Base-by-base conservation (phyloP, 2,797 vertebrate genomes). In the Luscinia luscinia region DNA sequence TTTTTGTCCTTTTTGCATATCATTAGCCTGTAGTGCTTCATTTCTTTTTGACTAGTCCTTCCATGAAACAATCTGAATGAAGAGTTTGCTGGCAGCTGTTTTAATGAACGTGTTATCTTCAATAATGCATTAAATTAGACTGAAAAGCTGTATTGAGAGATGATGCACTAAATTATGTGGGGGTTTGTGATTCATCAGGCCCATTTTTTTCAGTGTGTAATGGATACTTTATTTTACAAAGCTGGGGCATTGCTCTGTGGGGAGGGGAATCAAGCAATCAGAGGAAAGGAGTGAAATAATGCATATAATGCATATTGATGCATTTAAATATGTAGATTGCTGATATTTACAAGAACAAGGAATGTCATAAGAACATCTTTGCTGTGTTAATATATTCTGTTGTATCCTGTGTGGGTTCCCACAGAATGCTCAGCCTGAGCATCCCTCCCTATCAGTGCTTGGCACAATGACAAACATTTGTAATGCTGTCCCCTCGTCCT, bases 1-100 rank as follows among this genome's bases (percentile, higher is more conserved):
- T 91, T 96, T 97, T 96, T 95, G 90, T 97, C 83, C 94, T 87
- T 96, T 97, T 91, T 95, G 92, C 84, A 97, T 95, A 83, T 89
- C 63, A 93, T 96, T 96, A 95, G 87, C 88, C 84, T 89, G 59
- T 79, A 41, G 54, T 49, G 66, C 45, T 96, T 89, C 40, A 83
- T 90, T 96, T 96, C 57, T 84, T 77, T 97, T 97, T 95, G 74
- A 95, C 67, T 96, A 85, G 36, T 80, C 73, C 93, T 93, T 94
- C 82, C 38, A 66, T 69, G 67, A 94, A 97, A 96, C 95, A 86
- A 84, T 95, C 86, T 72, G 95, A 97, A 97, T 12, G 69, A 95
- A 78, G 49, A 67, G 72, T 95, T 96, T 97, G 77, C 96, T 93
- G 93, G 82, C 95, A 95, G 96, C 95, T 96, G 96, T 94, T 96